Conservation (phyloP, 2,888 invertebrate genomes). For the Xanthia togata region DNA sequence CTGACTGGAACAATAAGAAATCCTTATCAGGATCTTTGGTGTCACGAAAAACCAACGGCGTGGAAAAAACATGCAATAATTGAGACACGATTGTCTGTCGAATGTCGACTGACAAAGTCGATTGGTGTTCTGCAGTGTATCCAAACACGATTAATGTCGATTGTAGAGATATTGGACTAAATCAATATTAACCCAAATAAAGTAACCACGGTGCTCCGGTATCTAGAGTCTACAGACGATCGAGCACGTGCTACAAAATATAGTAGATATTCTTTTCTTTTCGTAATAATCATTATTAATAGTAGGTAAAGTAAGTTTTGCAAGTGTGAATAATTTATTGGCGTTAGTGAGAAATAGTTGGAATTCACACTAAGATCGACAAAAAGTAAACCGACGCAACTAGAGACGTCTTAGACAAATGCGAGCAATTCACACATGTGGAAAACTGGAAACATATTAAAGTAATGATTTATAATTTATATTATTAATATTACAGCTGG, state of each 20-base stretch:
- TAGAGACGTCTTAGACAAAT: slow-evolving; percentile 43
- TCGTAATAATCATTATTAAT: background rate
- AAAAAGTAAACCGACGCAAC: slow-evolving; percentile 20
- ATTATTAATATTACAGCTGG: slow-evolving; percentile 29
- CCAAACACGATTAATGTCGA: slow-evolving; percentile 52
- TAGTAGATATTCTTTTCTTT: background rate
- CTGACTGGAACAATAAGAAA: slow-evolving; percentile 59
- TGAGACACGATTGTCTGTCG: slow-evolving; percentile 43
- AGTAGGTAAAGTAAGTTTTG: background rate
- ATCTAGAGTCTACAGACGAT: slow-evolving; percentile 23
- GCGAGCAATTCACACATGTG: slow-evolving; percentile 27
- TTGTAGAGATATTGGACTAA: slow-evolving; percentile 38
- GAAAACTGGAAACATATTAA: slow-evolving; percentile 36
- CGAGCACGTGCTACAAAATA: slow-evolving; percentile 29
- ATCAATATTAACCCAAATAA: slow-evolving; percentile 51
- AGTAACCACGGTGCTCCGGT: slow-evolving; percentile 8
- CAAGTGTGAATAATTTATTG: slow-evolving; percentile 18
- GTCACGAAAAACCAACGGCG: slow-evolving; percentile 44
- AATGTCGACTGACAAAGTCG: slow-evolving; percentile 36
- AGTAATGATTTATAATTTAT: slow-evolving; percentile 39
- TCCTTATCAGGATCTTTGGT: slow-evolving; percentile 51
- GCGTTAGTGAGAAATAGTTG: background rate
- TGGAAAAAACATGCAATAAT: slow-evolving; percentile 48
- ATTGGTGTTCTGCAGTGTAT: slow-evolving; percentile 38
- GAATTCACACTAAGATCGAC: background rate